These are phyloP conservation scores for Zosterops pallidus DNA, from an alignment of 2,113 vertebrate species.

Conservation along the genomic window DNA sequence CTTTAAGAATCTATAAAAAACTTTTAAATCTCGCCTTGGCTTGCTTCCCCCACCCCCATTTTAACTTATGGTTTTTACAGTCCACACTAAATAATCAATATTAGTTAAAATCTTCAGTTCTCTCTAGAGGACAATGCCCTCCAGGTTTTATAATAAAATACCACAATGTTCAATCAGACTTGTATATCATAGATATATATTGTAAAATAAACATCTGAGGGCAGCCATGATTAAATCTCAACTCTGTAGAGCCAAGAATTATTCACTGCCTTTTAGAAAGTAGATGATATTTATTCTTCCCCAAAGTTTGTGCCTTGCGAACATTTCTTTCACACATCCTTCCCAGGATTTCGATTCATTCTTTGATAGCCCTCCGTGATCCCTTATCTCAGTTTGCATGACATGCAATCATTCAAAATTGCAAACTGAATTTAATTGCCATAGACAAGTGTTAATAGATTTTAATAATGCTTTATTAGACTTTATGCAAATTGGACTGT, in stretches of 20 bases:
- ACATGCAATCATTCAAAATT: slow-evolving; percentile 72
- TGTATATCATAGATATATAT: slow-evolving; percentile 35
- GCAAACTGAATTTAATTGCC: slow-evolving; percentile 79
- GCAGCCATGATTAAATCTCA: slow-evolving; percentile 59
- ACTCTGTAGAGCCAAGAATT: slow-evolving; percentile 46
- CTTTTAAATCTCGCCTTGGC: not conserved
- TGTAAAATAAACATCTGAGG: slow-evolving; percentile 72
- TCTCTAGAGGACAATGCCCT: slow-evolving; percentile 70
- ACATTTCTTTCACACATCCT: not conserved
- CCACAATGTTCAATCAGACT: slow-evolving; percentile 64
- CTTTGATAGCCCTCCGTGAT: not conserved
- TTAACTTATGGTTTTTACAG: slow-evolving; percentile 49
- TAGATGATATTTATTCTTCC: slow-evolving; percentile 60
- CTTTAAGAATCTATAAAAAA: slow-evolving; percentile 6
- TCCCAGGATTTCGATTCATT: slow-evolving; percentile 17
- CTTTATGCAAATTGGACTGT: slow-evolving; percentile 77
- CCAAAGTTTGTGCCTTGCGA: slow-evolving; percentile 13
- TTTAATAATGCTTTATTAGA: slow-evolving; percentile 82
- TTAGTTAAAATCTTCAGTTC: slow-evolving; percentile 71
- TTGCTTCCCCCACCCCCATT: not conserved
- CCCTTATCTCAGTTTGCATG: slow-evolving; percentile 67
- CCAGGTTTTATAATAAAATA: slow-evolving; percentile 71
- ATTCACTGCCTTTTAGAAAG: slow-evolving; percentile 48
- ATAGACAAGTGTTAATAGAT: slow-evolving; percentile 85
- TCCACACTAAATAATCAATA: slow-evolving; percentile 75